These are phyloP conservation scores for Urocitellus parryii DNA, from an alignment of 2,113 vertebrate genomes.

Conservation along the genomic window DNA sequence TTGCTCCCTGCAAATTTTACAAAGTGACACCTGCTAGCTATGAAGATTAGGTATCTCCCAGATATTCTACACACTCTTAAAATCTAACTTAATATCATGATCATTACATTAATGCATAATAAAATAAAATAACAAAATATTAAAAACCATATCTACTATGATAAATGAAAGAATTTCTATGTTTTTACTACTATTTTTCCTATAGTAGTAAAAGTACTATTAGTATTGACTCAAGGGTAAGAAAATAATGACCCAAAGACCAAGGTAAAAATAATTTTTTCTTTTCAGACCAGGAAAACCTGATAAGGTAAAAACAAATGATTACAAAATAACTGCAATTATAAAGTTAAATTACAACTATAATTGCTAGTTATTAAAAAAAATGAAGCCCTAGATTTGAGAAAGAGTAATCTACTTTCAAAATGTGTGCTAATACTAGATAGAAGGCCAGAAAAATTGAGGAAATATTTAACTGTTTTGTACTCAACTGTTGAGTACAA, in stretches of 20 bases:
- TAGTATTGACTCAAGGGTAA: background rate
- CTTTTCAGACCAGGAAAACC: background rate
- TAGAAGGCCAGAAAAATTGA: background rate
- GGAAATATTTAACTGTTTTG: background rate
- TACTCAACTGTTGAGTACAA: background rate
- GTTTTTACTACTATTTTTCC: background rate
- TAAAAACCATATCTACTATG: background rate
- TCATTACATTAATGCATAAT: conserved; percentile 22
- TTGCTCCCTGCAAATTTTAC: conserved; percentile 17
- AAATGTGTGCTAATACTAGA: background rate
- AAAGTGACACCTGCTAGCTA: conserved; percentile 51
- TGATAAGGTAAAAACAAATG: conserved; percentile 46
- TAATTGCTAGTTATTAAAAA: background rate
- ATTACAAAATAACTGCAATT: background rate
- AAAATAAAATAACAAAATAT: conserved; percentile 4
- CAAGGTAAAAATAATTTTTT: background rate
- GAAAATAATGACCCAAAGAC: background rate
- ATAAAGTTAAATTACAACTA: background rate
- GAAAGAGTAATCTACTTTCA: conserved; percentile 16
- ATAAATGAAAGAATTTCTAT: conserved; percentile 13
- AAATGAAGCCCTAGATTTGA: background rate
- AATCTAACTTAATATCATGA: conserved; percentile 11
- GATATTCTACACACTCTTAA: background rate
- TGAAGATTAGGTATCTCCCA: background rate
- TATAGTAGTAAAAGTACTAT: background rate